These are phyloP conservation scores for Mesorhabditis spiculigera DNA, from an alignment of 2,888 invertebrate species.

Conservation along the genomic window DNA sequence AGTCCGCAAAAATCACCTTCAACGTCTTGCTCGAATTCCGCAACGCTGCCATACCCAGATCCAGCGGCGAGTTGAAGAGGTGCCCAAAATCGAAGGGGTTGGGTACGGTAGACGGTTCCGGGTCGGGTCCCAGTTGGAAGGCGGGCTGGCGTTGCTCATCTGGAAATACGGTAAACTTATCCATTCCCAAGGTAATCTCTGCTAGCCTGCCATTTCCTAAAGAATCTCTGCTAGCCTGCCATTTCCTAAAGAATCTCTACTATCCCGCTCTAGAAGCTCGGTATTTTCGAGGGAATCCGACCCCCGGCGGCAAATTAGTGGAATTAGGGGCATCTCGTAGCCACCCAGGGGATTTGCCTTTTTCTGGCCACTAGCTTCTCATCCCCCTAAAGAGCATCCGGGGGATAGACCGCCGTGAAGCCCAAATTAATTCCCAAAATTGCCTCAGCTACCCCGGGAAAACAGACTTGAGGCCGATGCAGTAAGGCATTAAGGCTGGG, in stretches of 20 bases:
- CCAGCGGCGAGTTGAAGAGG: background rate
- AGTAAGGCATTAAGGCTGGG: too few relatives aligned
- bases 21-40: conserved; percentile 4
- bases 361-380: too few relatives aligned
- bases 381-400: too few relatives aligned
- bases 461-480: too few relatives aligned
- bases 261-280: background rate
- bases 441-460: too few relatives aligned
- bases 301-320: background rate
- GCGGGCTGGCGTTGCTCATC: background rate
- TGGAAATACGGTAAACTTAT: background rate
- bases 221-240: too few relatives aligned
- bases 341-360: too few relatives aligned
- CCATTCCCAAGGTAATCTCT: too few relatives aligned
- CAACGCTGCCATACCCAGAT: background rate
- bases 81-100: conserved; percentile 6
- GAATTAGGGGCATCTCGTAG: background rate
- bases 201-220: too few relatives aligned
- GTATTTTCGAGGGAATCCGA: background rate
- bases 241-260: too few relatives aligned
- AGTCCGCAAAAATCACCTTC: background rate
- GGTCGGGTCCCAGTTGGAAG: background rate
- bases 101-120: background rate
- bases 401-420: too few relatives aligned
- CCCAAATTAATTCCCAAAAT: too few relatives aligned